phyloP scores from a whole-genome alignment of 2,888 invertebrate genomes.

The Steinernema carpocapsae region DNA sequence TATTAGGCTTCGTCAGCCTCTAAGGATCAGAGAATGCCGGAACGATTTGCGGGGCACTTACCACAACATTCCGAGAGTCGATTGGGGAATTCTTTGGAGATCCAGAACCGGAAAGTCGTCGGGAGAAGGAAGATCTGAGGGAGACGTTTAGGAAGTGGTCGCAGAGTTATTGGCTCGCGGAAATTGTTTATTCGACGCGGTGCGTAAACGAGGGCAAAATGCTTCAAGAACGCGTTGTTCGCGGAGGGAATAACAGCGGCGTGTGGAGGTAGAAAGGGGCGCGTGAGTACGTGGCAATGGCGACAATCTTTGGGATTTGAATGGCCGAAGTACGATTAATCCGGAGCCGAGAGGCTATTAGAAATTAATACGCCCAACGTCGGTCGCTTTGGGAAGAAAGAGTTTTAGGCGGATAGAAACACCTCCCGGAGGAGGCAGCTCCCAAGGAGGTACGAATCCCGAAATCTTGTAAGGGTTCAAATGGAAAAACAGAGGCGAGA shows the following conservation, averaged over 20 bases:
- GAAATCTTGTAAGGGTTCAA: background rate
- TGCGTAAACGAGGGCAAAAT: background rate
- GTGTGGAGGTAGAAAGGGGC: no score
- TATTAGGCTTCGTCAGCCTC: background rate
- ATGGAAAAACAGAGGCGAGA: background rate
- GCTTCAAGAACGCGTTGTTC: no score
- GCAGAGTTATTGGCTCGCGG: background rate
- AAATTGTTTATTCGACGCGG: conserved; percentile 18
- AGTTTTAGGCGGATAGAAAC: no score
- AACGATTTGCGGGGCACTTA: background rate
- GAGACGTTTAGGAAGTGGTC: conserved; percentile 1
- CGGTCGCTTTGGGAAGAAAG: background rate
- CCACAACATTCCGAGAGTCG: background rate
- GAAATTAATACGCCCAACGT: background rate
- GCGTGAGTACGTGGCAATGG: no score
- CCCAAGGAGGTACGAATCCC: background rate
- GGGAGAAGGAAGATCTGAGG: background rate
- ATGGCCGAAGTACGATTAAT: no score
- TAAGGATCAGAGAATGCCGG: background rate
- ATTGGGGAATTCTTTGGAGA: no score
- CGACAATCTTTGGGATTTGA: no score
- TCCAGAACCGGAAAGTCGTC: background rate
- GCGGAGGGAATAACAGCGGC: no score
- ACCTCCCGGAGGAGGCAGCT: background rate
- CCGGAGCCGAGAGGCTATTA: background rate